phyloP scores from a whole-genome alignment of 2,888 invertebrate genomes.

The Gerris lacustris region DNA sequence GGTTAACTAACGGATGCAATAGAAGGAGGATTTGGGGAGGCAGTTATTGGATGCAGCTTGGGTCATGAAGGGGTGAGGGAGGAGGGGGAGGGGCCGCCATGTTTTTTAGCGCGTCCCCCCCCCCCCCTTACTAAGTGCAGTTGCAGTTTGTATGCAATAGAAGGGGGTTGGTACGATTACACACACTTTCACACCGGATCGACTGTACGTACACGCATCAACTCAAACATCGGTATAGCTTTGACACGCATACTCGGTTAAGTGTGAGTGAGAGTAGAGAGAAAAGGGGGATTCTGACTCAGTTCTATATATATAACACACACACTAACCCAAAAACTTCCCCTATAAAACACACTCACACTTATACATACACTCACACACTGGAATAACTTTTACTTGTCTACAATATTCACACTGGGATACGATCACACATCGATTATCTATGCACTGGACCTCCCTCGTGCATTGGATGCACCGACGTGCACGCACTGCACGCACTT shows the following conservation, averaged over 20 bases:
- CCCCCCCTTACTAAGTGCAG: neutral
- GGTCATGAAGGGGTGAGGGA: neutral
- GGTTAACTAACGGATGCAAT: too few species aligned
- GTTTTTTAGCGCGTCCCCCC: neutral
- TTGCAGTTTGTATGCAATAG: conserved; percentile 3
- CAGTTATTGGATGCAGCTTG: neutral
- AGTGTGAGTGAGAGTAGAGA: neutral
- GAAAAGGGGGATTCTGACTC: neutral
- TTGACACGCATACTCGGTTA: neutral
- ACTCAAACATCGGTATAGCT: neutral
- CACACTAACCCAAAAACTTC: neutral
- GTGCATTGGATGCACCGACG: too few species aligned
- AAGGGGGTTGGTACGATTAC: neutral
- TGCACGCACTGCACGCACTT: neutral
- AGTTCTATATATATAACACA: neutral
- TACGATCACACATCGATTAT: too few species aligned
- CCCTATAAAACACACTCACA: neutral
- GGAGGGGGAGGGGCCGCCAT: neutral
- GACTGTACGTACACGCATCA: neutral
- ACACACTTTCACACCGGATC: neutral
- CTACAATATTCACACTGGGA: too few species aligned
- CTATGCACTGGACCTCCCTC: too few species aligned
- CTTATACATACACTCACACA: neutral
- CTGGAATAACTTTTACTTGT: neutral
- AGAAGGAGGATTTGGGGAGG: neutral